Evolutionary conservation across 2,113 vertebrate genomes (phyloP), one percentile per base, ranked within the genome.

Genomic region (Periophthalmus modestus): DNA sequence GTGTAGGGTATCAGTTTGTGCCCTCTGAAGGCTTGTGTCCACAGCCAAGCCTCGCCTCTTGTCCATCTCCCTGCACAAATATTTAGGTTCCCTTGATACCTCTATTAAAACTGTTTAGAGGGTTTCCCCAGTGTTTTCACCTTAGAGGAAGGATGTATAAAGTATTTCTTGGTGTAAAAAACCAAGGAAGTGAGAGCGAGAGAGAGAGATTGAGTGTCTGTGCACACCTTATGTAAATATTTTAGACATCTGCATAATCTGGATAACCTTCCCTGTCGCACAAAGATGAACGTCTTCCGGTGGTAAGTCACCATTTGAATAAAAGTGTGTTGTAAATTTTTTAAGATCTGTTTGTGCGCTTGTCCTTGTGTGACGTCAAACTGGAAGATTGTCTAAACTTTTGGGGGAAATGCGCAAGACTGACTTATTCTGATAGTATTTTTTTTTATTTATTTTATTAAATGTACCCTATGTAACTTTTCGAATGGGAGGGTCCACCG

Each of bases 171-270:
- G 68, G 77, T 21, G 24, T 85, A 74, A 91, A 93, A 62, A 34
- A 7, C 15, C 28, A 0, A 92, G 92, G 90, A 92, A 90, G 88
- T 91, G 74, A 90, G 85, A 88, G 74, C 86, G 72, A 16, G 24
- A 24, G 92, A 91, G 91, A 94, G 88, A 90, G 93, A 93, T 89
- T 87, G 91, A 92, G 94, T 92, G 94, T 90, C 95, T 86, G 91
- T 87, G 93, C 93, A 89, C 95, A 96, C 95, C 94, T 96, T 94
- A 84, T 89, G 89, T 99, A 98, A 99, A 98, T 97, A 97, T 98
- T 98, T 98, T 91, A 89, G 92, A 92, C 90, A 92, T 93, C 85
- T 92, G 87, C 93, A 94, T 94, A 95, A 95, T 90, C 80, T 81
- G 93, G 93, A 94, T 93, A 94, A 95, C 92, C 90, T 92, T 90